Percentiles rank a stretch among this genome's conserved stretches.
These are phyloP conservation scores for Petrocephalus zakoni DNA, from an alignment of 2,113 vertebrate genomes.

Conservation along the genomic window DNA sequence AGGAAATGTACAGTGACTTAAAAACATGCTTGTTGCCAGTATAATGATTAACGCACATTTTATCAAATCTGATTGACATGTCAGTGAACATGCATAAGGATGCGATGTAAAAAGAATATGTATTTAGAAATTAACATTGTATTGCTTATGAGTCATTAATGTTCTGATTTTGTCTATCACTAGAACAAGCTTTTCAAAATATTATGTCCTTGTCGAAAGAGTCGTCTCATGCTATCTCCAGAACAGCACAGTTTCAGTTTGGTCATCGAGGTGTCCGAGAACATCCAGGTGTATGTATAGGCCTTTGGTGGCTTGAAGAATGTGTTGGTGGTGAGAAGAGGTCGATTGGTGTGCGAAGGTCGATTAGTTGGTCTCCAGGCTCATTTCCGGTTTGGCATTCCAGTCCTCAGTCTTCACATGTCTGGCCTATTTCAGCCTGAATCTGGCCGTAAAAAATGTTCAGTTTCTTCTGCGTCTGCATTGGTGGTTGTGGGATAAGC, in stretches of 20 bases:
- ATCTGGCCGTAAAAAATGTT: not conserved
- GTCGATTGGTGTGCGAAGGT: not conserved
- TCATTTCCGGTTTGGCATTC: not conserved
- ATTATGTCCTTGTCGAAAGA: not conserved
- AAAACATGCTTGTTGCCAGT: constrained; percentile 67
- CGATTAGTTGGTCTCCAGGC: not conserved
- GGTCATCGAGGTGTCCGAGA: not conserved
- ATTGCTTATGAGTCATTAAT: not conserved
- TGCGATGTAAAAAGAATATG: not conserved
- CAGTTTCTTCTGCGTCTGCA: not conserved
- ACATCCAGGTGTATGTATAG: not conserved
- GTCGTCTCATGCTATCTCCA: not conserved
- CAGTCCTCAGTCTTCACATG: not conserved
- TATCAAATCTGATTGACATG: constrained; percentile 3
- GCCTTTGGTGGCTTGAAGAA: not conserved
- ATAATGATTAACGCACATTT: not conserved
- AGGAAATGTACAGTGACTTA: constrained; percentile 80
- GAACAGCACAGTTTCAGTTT: not conserved
- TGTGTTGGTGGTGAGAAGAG: not conserved
- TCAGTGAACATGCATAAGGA: not conserved
- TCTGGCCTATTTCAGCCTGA: not conserved
- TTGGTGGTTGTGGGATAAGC: not conserved
- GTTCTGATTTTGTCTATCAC: not conserved
- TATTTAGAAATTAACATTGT: not conserved
- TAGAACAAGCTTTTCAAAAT: not conserved